A percentile compares a stretch with the other conserved stretches of the same genome.
phyloP scores from a whole-genome alignment of 2,888 invertebrate genomes.

The Chesias legatella region DNA sequence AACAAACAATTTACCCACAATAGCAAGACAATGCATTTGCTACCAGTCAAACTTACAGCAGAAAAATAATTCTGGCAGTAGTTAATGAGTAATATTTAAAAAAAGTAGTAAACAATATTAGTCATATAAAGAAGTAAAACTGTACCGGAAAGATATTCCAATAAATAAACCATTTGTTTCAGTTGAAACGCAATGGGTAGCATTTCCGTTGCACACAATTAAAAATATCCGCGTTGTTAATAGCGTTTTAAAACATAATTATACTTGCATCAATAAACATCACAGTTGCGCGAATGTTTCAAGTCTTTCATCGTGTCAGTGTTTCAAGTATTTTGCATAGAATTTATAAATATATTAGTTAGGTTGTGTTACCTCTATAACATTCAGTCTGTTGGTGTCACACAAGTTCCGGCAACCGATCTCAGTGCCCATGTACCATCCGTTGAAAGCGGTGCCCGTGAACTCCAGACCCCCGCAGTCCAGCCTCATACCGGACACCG shows the following conservation, averaged over 20 bases:
- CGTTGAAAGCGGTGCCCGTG: constrained; percentile 95
- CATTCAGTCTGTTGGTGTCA: constrained; percentile 90
- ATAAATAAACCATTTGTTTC: too few relatives aligned
- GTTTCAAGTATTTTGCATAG: constrained; percentile 6
- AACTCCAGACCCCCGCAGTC: constrained; percentile 97
- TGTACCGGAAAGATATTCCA: too few relatives aligned
- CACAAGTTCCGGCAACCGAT: constrained; percentile 95
- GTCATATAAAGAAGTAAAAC: too few relatives aligned
- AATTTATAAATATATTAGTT: too few relatives aligned
- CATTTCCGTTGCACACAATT: constrained; percentile 5
- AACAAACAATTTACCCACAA: too few relatives aligned
- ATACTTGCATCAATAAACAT: neutral
- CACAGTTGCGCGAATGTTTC: neutral
- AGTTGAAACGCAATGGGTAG: too few relatives aligned
- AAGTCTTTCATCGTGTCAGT: too few relatives aligned
- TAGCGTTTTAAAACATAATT: neutral
- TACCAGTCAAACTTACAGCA: too few relatives aligned
- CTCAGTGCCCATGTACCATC: constrained; percentile 99
- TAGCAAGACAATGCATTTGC: too few relatives aligned
- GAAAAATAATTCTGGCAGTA: too few relatives aligned
- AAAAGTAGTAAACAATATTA: too few relatives aligned
- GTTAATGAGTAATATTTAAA: too few relatives aligned
- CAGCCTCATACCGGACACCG: constrained; percentile 94
- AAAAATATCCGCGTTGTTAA: neutral
- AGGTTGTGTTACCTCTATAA: constrained; percentile 85